Base-by-base conservation (phyloP, 2,888 invertebrate genomes). In the Lepidonotus clava region DNA sequence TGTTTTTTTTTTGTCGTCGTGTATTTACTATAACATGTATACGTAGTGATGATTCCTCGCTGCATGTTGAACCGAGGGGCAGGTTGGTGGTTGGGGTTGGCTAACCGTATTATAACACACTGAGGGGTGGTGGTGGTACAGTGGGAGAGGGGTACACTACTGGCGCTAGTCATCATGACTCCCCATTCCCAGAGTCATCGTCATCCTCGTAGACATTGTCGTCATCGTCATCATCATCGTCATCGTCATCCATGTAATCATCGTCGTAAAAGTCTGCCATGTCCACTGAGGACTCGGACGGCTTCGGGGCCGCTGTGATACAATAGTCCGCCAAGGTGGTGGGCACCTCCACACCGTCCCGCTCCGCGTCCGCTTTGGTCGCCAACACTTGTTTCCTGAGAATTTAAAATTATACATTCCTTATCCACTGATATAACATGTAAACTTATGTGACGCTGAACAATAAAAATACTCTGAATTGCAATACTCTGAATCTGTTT, bases 271-370 rank as follows among this genome's bases (percentile, higher is more conserved):
- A 98, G 94, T 98, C 99, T 90, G 98, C 97, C 96, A 98, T 97
- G 94, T 98, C 98, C 91, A 97, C 95, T 95, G 96, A 92, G 90
- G 97, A 97, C 92, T 97, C 97, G 18, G 96, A 96, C 18, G 97
- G 97, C 95, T 91, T 97, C 90, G 97, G 97, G 94, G 83, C 71
- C 18, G 98, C 97, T 89, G 95, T 95, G 93, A 99, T 97, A 95
- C 99, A 99, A 95, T 99, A 99, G 94, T 99, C 99, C 95, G 99
- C 99, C 93, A 99, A 95, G 1, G 99, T 99, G 91, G 97, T 96
- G 18, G 99, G 99, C 91, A 99, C 99, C 86, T 97, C 97, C 89
- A 99, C 98, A 90, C 98, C 98, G 95, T 99, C 99, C 90, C 97
- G 97, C 94, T 98, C 98, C 0, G 99, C 99, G 90, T 99, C 99